Conservation (phyloP, 2,797 vertebrate genomes). For the Phoeniculus purpureus region DNA sequence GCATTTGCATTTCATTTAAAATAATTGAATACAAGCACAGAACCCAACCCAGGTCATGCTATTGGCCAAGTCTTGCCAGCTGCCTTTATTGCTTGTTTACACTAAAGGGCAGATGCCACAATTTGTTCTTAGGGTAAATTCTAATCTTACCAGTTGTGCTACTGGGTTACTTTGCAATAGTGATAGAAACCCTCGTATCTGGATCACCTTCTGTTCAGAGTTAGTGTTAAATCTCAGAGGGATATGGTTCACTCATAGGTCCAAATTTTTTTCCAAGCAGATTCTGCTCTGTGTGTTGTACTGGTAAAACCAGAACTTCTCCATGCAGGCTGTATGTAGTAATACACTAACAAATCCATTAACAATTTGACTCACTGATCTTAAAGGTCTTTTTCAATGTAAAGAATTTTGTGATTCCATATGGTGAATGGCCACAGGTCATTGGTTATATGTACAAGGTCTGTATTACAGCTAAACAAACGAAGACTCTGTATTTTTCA, state of each 20-base stretch:
- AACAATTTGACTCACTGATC: background rate
- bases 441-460: background rate
- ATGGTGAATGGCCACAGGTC: background rate
- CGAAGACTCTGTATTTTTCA: background rate
- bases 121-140: background rate
- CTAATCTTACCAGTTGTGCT: background rate
- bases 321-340: background rate
- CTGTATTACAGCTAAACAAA: background rate
- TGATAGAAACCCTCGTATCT: background rate
- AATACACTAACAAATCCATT: background rate
- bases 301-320: background rate
- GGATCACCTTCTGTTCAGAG: background rate
- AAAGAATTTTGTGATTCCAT: background rate
- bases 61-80: background rate
- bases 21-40: conserved; percentile 18
- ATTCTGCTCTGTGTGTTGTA: background rate
- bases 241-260: background rate
- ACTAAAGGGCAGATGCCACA: background rate
- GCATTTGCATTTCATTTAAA: conserved; percentile 35
- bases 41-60: background rate
- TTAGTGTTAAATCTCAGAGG: background rate
- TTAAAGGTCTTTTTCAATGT: background rate
- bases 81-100: background rate
- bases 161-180: background rate
- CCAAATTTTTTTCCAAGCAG: background rate